Conservation (phyloP, 1,140 invertebrate genomes). For the Helicorthomorpha holstii region DNA sequence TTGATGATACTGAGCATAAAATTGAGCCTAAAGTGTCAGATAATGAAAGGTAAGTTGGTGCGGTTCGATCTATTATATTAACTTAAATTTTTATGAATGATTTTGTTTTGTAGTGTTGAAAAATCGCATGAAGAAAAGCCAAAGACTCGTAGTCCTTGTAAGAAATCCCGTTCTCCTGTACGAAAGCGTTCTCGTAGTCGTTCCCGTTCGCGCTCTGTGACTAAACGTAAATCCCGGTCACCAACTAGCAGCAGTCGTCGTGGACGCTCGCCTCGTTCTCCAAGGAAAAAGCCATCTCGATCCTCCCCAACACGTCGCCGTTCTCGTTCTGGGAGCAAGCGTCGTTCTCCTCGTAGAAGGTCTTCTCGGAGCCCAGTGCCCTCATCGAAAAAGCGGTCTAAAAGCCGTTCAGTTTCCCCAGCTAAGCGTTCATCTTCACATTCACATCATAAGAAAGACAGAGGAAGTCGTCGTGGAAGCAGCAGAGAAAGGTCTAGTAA, state of each 20-base stretch:
- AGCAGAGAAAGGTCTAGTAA: slow-evolving; percentile 7
- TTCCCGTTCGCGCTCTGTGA: neutral
- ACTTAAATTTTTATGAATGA: neutral
- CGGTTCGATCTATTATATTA: neutral
- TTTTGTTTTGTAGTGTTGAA: neutral
- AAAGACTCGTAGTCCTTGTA: neutral
- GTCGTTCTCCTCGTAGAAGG: neutral
- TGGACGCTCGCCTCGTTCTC: slow-evolving; percentile 4
- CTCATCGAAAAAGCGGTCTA: neutral
- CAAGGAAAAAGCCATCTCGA: neutral
- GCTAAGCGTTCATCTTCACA: too few relatives aligned
- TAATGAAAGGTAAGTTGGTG: slow-evolving; percentile 13
- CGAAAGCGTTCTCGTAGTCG: slow-evolving; percentile 3
- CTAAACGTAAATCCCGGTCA: neutral
- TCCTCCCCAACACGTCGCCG: slow-evolving; percentile 10
- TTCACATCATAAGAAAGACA: slow-evolving; percentile 30
- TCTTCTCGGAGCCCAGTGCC: neutral
- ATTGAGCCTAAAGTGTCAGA: neutral
- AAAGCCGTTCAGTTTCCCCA: too few relatives aligned
- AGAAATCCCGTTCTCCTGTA: slow-evolving; percentile 5
- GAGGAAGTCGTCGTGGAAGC: slow-evolving; percentile 21
- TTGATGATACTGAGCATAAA: neutral
- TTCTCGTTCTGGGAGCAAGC: slow-evolving; percentile 24
- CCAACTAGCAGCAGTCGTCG: neutral
- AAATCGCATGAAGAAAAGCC: neutral